These are phyloP conservation scores for Myocastor coypus DNA, from an alignment of 2,113 vertebrate species.

Conservation along the genomic window DNA sequence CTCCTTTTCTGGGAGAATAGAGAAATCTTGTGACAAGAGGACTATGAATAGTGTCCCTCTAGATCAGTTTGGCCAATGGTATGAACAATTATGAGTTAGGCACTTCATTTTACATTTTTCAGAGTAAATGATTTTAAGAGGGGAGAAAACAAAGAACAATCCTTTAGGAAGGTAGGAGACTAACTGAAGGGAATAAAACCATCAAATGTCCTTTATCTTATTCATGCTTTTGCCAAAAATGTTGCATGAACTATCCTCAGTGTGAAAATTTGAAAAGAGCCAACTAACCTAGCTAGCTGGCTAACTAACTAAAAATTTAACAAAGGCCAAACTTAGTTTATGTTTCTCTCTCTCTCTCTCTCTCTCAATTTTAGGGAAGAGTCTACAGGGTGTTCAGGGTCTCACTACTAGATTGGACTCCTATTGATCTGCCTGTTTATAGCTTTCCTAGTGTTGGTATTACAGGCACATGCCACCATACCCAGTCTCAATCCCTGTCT, in stretches of 20 bases:
- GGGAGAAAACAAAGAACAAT: neutral
- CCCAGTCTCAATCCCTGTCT: no score
- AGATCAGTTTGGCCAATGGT: neutral
- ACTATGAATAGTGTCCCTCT: neutral
- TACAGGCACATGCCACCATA: no score
- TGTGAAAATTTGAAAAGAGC: neutral
- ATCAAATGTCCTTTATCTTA: neutral
- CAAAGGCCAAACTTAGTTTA: neutral
- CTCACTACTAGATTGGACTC: no score
- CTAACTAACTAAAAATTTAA: no score
- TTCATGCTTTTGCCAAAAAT: neutral
- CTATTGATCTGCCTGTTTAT: no score
- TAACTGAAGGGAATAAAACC: neutral
- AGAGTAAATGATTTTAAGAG: neutral
- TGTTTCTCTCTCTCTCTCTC: neutral
- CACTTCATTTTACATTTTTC: fast-evolving
- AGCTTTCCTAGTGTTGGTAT: no score
- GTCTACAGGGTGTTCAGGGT: no score
- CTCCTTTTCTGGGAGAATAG: neutral
- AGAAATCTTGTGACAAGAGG: neutral
- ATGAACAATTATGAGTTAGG: neutral
- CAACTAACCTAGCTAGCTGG: no score
- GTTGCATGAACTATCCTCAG: neutral
- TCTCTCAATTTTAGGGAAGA: no score
- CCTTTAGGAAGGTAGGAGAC: neutral